Evolutionary conservation across 2,888 invertebrate species (phyloP), one percentile per base, ranked within the genome.

Genomic region (Dryocosmus kuriphilus): DNA sequence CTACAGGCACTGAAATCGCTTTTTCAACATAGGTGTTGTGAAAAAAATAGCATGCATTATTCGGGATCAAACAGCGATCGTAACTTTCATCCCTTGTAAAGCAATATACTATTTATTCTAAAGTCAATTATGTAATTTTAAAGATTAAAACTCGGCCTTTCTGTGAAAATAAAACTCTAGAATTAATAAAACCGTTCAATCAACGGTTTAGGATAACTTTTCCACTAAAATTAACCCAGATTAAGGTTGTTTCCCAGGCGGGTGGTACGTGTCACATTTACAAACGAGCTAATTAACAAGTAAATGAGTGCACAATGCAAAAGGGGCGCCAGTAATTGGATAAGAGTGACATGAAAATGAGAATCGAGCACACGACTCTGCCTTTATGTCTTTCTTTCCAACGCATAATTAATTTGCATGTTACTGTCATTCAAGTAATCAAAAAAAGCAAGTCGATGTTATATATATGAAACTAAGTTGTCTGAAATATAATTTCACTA

Each of bases 201-300:
- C 71, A 71, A 71, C 51, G n/a, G 27, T 46, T 71, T 30, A 71
- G 51, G 11, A 51, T 51, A 27, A 46, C 46, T 46, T 46, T 71
- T 51, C 30, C 24, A 41, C 71, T n/a, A 19, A 71, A 51, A 71
- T 71, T 71, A 71, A 71, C 71, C 46, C 71, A 71, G 51, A 71
- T 71, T 71, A 71, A 67, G 22, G 30, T 51, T 30, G 71, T 30
- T 30, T 41, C 71, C 46, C 46, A 46, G 30, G 51, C 51, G 71
- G 71, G 51, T 71, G 71, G 71, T 30, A 71, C 71, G 46, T 71
- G 71, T 71, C 71, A 27, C 46, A 71, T 71, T 46, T 71, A 71
- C 46, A 71, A 71, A 71, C 71, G 71, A 71, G 46, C 71, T 51
- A 71, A 71, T 71, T 71, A 71, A 51, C 71, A 51, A 71, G 46